Percentiles rank a stretch among this genome's conserved stretches.
Evolutionary conservation across 35 echinoderm and acorn worm genomes (phyloP).

Genomic region (Acanthaster planci): DNA sequence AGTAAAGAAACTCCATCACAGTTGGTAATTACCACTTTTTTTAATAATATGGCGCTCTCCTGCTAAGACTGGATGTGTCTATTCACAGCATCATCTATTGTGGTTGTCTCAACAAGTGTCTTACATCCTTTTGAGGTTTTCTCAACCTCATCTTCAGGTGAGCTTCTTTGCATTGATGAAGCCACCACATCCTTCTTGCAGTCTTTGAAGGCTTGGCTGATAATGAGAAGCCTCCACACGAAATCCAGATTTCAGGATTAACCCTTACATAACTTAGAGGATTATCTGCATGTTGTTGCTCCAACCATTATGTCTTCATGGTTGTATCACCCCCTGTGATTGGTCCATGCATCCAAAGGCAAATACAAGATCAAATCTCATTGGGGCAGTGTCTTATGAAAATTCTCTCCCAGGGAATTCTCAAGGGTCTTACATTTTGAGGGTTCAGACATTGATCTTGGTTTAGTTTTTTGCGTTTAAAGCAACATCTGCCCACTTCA

Average conservation of each 20-base stretch:
- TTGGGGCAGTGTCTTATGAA: neutral
- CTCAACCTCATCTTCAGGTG: neutral
- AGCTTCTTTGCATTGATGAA: neutral
- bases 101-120: neutral
- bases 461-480: no score
- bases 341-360: neutral
- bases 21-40: no score
- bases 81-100: neutral
- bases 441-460: no score
- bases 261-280: neutral
- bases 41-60: neutral
- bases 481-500: no score
- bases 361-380: neutral
- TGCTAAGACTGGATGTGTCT: neutral
- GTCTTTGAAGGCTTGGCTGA: neutral
- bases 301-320: neutral
- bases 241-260: slow-evolving; percentile 20
- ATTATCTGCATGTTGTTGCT: neutral
- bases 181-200: neutral
- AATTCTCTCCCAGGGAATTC: neutral
- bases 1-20: no score
- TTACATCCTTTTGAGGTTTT: neutral
- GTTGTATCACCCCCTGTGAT: neutral
- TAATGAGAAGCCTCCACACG: slow-evolving; percentile 4
- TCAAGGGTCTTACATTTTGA: neutral